Percentiles rank a stretch among this genome's conserved stretches.
phyloP scores from a whole-genome alignment of 2,113 vertebrate genomes.

The Seriola dumerili region DNA sequence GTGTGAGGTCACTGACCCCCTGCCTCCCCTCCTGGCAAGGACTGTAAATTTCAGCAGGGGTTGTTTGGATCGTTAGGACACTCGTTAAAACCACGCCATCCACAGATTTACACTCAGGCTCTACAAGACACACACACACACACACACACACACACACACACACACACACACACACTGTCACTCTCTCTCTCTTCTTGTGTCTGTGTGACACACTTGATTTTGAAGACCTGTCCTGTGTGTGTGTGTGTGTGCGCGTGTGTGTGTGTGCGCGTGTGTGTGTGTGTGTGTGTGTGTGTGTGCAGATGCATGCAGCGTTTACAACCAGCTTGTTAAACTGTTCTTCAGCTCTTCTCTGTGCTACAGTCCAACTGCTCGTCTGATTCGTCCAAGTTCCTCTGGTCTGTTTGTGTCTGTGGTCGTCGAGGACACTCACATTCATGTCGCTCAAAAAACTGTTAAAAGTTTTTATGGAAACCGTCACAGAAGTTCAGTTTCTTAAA shows the following conservation, averaged over 20 bases:
- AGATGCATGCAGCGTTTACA: too few relatives aligned
- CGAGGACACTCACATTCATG: too few relatives aligned
- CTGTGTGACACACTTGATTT: slow-evolving; percentile 11
- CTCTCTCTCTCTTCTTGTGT: background rate
- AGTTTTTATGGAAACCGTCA: too few relatives aligned
- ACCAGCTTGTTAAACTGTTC: background rate
- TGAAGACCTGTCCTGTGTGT: slow-evolving; percentile 6
- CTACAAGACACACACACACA: slow-evolving; percentile 28
- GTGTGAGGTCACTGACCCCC: slow-evolving; percentile 22
- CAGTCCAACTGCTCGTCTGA: too few relatives aligned
- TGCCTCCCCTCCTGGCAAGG: background rate
- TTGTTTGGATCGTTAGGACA: slow-evolving; percentile 59
- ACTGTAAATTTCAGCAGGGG: slow-evolving; percentile 63
- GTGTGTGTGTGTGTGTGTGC: too few relatives aligned
- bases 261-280: background rate
- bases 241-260: slow-evolving; percentile 11
- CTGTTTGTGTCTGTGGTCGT: too few relatives aligned
- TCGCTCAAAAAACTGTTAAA: too few relatives aligned
- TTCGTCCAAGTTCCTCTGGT: too few relatives aligned
- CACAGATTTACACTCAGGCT: slow-evolving; percentile 41
- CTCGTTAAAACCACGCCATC: slow-evolving; percentile 54
- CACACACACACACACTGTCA: slow-evolving; percentile 21
- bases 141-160: slow-evolving; percentile 30
- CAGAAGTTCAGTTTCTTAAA: too few relatives aligned
- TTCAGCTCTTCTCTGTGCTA: too few relatives aligned